A percentile compares a stretch with the other conserved stretches of the same genome.
phyloP scores from a whole-genome alignment of 2,888 invertebrate genomes.

The Tipula lateralis region DNA sequence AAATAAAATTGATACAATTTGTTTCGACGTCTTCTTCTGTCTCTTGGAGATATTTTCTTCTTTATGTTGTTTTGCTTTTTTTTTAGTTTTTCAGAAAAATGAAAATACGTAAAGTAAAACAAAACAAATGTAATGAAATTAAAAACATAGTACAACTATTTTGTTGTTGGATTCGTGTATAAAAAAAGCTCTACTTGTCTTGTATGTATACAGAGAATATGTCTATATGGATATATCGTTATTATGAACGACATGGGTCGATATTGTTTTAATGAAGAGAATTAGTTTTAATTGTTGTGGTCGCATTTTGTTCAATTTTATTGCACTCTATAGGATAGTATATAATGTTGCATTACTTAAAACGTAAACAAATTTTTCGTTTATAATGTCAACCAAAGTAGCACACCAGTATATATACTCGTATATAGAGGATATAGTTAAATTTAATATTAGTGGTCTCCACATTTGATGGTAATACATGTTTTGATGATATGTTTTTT shows the following conservation, averaged over 20 bases:
- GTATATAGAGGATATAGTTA: too few relatives aligned
- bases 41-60: neutral
- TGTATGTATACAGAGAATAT: neutral
- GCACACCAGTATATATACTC: too few relatives aligned
- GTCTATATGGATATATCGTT: neutral
- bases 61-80: neutral
- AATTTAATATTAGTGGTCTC: too few relatives aligned
- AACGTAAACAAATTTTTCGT: neutral
- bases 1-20: constrained; percentile 11
- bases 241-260: neutral
- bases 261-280: neutral
- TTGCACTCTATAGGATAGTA: neutral
- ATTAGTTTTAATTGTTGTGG: neutral
- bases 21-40: neutral
- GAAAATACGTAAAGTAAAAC: neutral
- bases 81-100: neutral
- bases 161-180: too few relatives aligned
- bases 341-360: neutral
- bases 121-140: neutral
- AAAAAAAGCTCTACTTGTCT: neutral
- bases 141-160: neutral
- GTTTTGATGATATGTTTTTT: too few relatives aligned
- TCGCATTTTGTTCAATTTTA: neutral
- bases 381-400: too few relatives aligned
- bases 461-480: too few relatives aligned